Evolutionary conservation across 2,888 invertebrate species (phyloP).

Genomic region (Ophraella communa): DNA sequence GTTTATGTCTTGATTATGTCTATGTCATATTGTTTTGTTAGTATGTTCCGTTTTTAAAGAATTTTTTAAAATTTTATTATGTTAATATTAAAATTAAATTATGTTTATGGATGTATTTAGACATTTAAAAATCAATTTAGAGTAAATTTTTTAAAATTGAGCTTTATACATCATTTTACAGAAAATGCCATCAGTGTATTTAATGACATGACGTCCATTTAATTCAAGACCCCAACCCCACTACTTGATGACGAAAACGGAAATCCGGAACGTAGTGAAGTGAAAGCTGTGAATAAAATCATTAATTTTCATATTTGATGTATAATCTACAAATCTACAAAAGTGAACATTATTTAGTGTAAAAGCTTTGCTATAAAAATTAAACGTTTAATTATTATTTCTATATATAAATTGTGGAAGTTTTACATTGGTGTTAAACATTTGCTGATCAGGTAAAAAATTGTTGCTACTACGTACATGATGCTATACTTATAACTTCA

Average conservation of each 20-base stretch:
- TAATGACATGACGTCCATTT: neutral
- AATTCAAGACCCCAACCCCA: neutral
- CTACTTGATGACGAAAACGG: neutral
- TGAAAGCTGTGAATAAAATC: slow-evolving; percentile 7
- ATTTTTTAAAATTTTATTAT: neutral
- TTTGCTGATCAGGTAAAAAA: slow-evolving; percentile 3
- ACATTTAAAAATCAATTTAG: no score
- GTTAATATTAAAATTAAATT: no score
- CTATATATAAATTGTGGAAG: neutral
- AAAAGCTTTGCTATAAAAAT: neutral
- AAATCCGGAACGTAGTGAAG: neutral
- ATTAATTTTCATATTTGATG: neutral
- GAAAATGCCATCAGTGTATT: neutral
- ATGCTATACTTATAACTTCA: slow-evolving; percentile 11
- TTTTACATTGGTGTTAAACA: neutral
- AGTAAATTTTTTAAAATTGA: no score
- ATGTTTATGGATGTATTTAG: no score
- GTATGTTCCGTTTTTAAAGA: neutral
- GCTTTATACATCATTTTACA: no score
- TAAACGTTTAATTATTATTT: neutral
- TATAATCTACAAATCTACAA: neutral
- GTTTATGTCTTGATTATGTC: no score
- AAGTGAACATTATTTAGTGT: neutral
- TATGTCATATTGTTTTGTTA: neutral
- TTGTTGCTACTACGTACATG: slow-evolving; percentile 2